Base-by-base conservation (phyloP, 2,888 invertebrate species). In the Volucella inflata region DNA sequence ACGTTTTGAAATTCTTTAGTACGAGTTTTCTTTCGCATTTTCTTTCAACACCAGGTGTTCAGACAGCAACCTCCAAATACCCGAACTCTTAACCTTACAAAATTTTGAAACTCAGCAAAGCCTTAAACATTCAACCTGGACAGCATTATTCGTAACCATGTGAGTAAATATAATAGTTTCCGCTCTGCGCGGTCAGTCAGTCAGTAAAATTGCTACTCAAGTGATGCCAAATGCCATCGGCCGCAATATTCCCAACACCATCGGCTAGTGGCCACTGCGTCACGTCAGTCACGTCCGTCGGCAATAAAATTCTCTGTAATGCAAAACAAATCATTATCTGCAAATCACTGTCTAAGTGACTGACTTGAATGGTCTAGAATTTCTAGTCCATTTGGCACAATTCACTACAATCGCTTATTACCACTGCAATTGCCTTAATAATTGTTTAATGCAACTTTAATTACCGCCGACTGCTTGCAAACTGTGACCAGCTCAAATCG, bases 371-470 rank as follows among this genome's bases (percentile, higher is more conserved):
- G 65, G 50, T 67, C 42, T 44, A 48, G 30, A 59, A 42, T 59
- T 57, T 44, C 9, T 40, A 44, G 10, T 51, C 9, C 42, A 68
- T 9, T 51, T 16, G 11, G n/a, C 8, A 16, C 40, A 30, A 30
- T 30, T 30, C 16, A 14, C 51, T 67, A 6, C 38, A 36, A 67
- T 50, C 65, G 50, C n/a, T 38, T 51, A 44, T 42, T 59, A n/a
- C 38, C 14, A 40, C 40, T 46, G 48, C 12, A 10, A 48, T 40
- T 14, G 38, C 14, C 40, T 8, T 38, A 46, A 67, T 72, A 77
- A 77, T 68, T 82, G 12, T 81, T 70, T 65, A 81, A 83, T 83
- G 72, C 67, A 75, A 79, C 38, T 70, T 64, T 74, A 75, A 83
- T 74, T 68, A 59, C 30, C 65, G 14, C 42, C 14, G 48, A 44